These are phyloP conservation scores for Erpobdella octoculata DNA, from an alignment of 2,888 invertebrate genomes.

Conservation along the genomic window DNA sequence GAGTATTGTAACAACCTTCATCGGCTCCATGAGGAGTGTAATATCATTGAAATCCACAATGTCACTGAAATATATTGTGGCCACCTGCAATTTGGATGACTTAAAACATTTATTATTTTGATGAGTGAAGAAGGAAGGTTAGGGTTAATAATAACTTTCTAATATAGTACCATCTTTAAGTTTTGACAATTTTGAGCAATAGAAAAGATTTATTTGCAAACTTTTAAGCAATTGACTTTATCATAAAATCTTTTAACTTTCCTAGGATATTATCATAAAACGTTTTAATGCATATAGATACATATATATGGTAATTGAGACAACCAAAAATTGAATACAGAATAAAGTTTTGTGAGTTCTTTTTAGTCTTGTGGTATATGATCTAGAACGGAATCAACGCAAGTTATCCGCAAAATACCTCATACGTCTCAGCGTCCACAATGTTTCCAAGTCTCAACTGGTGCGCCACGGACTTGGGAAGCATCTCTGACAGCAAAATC, in stretches of 20 bases:
- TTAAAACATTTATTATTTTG: not conserved
- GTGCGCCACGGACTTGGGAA: conserved; percentile 24
- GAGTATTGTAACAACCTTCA: conserved; percentile 24
- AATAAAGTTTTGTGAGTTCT: too few relatives aligned
- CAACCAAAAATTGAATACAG: too few relatives aligned
- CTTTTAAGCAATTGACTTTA: too few relatives aligned
- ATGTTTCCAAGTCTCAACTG: conserved; percentile 15
- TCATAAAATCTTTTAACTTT: too few relatives aligned
- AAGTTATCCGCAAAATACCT: too few relatives aligned
- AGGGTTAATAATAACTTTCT: not conserved
- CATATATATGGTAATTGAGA: not conserved
- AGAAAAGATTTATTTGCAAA: too few relatives aligned
- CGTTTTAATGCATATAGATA: not conserved
- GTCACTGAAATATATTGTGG: conserved; percentile 29
- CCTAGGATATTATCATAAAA: too few relatives aligned
- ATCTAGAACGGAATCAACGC: not conserved
- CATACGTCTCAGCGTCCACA: conserved; percentile 23
- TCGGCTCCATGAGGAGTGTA: conserved; percentile 21
- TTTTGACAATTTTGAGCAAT: too few relatives aligned
- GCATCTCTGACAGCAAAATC: conserved; percentile 24
- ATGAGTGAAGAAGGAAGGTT: not conserved
- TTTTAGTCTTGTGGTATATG: too few relatives aligned
- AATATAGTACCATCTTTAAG: not conserved
- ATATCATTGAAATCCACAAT: conserved; percentile 30
- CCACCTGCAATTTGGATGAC: not conserved